These are phyloP conservation scores for Theretra japonica DNA, from an alignment of 2,888 invertebrate species.

Conservation along the genomic window DNA sequence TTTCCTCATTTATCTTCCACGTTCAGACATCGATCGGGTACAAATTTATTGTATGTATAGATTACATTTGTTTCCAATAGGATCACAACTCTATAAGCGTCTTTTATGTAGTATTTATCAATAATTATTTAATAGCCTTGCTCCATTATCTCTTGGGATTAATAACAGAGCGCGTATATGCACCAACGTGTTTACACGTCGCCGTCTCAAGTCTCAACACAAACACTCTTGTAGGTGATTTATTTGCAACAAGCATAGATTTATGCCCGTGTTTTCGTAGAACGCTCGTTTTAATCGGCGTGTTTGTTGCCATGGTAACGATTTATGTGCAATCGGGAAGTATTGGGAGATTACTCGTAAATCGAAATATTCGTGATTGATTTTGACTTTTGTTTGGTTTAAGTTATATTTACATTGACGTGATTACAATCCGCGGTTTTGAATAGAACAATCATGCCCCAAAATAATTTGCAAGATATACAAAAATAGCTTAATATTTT, in stretches of 20 bases:
- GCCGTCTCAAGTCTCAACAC: neutral
- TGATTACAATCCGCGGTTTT: neutral
- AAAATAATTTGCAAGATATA: no score
- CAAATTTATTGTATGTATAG: no score
- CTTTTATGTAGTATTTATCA: neutral
- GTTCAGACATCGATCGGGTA: no score
- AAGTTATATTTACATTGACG: no score
- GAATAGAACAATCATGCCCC: no score
- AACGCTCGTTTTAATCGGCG: neutral
- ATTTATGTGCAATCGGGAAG: neutral
- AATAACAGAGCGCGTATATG: neutral
- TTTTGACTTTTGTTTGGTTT: neutral
- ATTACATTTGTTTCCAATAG: neutral
- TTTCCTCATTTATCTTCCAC: no score
- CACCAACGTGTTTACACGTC: neutral
- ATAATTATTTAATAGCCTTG: neutral
- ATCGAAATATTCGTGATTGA: neutral
- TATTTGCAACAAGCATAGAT: conserved; percentile 3
- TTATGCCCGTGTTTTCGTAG: neutral
- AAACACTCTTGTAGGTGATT: neutral
- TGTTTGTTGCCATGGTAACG: neutral
- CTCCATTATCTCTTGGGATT: neutral
- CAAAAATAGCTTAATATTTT: no score
- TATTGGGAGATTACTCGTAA: neutral
- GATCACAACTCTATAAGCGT: neutral